Percentiles rank a stretch among this genome's conserved stretches.
Conservation (phyloP, 2,888 invertebrate species). For the Cephus pygmeus region DNA sequence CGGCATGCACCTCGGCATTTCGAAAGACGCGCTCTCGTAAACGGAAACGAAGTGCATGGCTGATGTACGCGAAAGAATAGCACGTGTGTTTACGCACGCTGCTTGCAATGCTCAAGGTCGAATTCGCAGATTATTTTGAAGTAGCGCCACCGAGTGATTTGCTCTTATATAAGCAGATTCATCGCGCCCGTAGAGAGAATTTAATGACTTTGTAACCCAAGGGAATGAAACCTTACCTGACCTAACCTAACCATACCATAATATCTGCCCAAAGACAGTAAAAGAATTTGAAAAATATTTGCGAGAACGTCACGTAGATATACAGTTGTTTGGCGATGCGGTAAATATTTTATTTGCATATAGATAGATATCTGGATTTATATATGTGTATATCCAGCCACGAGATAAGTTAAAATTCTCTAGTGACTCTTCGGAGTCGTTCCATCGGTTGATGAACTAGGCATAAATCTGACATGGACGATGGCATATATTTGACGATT, state of each 20-base stretch:
- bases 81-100: neutral
- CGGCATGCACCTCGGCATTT: too few species aligned
- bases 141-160: neutral
- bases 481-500: neutral
- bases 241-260: neutral
- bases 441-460: neutral
- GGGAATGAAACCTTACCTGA: neutral
- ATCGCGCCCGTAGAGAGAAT: neutral
- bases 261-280: neutral
- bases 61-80: neutral
- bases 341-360: neutral
- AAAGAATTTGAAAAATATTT: neutral
- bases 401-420: neutral
- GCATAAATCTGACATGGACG: neutral
- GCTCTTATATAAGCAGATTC: neutral
- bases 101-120: neutral
- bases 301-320: too few species aligned
- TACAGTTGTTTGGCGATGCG: neutral
- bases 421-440: neutral
- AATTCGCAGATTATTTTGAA: neutral
- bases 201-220: neutral
- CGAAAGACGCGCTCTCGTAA: neutral
- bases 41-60: neutral
- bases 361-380: neutral
- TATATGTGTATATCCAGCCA: neutral